Evolutionary conservation across 1,140 invertebrate genomes (phyloP).

Genomic region (Microvelia longipes): DNA sequence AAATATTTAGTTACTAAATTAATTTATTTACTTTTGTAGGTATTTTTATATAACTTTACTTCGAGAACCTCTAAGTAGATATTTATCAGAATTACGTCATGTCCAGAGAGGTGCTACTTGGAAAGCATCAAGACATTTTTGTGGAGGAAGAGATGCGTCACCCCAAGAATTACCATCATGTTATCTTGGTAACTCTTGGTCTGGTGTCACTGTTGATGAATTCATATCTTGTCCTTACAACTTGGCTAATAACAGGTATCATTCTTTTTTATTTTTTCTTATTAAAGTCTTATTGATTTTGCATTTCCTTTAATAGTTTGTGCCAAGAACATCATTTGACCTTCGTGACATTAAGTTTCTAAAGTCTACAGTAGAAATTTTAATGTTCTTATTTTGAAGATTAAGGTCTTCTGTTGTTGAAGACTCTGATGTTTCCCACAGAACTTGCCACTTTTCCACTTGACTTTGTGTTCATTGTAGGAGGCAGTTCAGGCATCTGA

Average conservation of each 20-base stretch:
- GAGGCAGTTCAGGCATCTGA: too few relatives aligned
- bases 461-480: too few relatives aligned
- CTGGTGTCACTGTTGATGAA: slow-evolving; percentile 55
- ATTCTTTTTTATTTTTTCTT: background rate
- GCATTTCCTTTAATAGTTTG: background rate
- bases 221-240: slow-evolving; percentile 84
- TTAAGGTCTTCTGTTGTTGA: too few relatives aligned
- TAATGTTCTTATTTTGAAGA: too few relatives aligned
- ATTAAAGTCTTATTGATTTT: background rate
- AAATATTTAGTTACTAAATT: too few relatives aligned
- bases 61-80: slow-evolving; percentile 76
- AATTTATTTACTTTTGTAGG: too few relatives aligned
- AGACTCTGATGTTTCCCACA: too few relatives aligned
- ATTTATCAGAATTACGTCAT: slow-evolving; percentile 86
- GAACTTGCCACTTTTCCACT: too few relatives aligned
- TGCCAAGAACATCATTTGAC: background rate
- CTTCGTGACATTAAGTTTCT: too few relatives aligned
- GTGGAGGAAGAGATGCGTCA: slow-evolving; percentile 64
- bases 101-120: slow-evolving; percentile 96
- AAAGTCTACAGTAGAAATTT: too few relatives aligned
- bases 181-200: slow-evolving; percentile 50
- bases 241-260: slow-evolving; percentile 64
- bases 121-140: slow-evolving; percentile 68
- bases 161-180: slow-evolving; percentile 60
- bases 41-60: slow-evolving; percentile 96